Evolutionary conservation across 2,888 invertebrate species (phyloP).

Genomic region (Diarsia brunnea): DNA sequence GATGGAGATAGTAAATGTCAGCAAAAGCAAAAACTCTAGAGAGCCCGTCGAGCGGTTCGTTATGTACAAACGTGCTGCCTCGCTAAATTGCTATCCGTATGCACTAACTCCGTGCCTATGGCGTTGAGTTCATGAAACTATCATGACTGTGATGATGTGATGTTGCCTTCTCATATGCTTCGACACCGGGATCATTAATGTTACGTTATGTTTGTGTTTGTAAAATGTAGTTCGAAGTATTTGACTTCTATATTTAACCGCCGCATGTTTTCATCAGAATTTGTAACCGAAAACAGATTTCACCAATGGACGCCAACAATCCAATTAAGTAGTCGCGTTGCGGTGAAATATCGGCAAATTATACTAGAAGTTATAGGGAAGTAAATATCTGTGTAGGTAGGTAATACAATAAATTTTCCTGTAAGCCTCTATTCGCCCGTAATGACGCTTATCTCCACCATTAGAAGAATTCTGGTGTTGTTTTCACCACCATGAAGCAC

Average conservation of each 20-base stretch:
- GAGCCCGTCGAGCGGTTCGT: constrained; percentile 58
- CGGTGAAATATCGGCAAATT: constrained; percentile 16
- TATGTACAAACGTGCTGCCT: constrained; percentile 56
- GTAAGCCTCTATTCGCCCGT: not conserved
- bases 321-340: constrained; percentile 12
- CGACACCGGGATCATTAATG: constrained; percentile 4
- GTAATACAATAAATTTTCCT: constrained; percentile 17
- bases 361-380: constrained; percentile 19
- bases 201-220: not conserved
- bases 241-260: not conserved
- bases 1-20: constrained; percentile 57
- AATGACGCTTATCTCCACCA: constrained; percentile 40
- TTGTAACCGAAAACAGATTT: constrained; percentile 1
- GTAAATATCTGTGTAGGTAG: constrained; percentile 3
- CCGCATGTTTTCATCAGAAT: not conserved
- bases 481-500: constrained; percentile 26
- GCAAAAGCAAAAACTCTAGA: constrained; percentile 60
- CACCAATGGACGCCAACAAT: constrained; percentile 5
- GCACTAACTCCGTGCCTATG: constrained; percentile 32
- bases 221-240: not conserved
- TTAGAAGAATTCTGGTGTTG: constrained; percentile 33
- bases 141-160: not conserved
- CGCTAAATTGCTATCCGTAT: constrained; percentile 57
- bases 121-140: constrained; percentile 31
- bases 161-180: not conserved